Conservation (phyloP, 2,797 vertebrate species). For the Pangasius krempfi region DNA sequence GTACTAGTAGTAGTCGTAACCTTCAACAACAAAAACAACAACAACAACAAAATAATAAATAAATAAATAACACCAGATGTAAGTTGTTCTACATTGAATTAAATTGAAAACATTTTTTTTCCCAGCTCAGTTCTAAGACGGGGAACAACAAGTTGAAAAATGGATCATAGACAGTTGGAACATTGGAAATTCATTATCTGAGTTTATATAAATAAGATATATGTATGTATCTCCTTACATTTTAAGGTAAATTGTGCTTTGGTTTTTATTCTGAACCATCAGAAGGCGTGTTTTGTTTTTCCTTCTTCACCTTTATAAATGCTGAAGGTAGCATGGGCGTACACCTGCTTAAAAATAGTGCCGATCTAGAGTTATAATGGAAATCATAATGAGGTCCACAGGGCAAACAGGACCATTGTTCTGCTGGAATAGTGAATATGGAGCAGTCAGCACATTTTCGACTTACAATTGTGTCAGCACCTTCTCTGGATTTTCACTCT, state of each 20-base stretch:
- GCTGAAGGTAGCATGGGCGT: background rate
- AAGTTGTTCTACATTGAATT: too few relatives aligned
- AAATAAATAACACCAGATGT: too few relatives aligned
- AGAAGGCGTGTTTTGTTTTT: background rate
- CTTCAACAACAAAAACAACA: too few relatives aligned
- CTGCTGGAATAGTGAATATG: background rate
- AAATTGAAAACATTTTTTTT: too few relatives aligned
- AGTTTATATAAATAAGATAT: background rate
- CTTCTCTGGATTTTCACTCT: background rate
- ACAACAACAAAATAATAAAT: too few relatives aligned
- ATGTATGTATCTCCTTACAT: background rate
- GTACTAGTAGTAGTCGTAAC: too few relatives aligned
- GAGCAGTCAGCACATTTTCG: background rate
- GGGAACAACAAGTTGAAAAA: too few relatives aligned
- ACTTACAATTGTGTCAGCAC: constrained; percentile 6
- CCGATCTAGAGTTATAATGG: background rate
- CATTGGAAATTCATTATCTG: background rate
- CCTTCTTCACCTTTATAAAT: constrained; percentile 3
- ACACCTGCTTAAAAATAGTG: background rate
- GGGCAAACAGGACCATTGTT: background rate
- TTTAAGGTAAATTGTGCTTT: background rate
- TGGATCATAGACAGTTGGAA: background rate
- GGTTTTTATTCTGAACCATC: background rate
- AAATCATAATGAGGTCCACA: constrained; percentile 16
- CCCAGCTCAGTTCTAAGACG: too few relatives aligned